phyloP scores from a whole-genome alignment of 2,113 vertebrate genomes.

The Chrysemys picta region DNA sequence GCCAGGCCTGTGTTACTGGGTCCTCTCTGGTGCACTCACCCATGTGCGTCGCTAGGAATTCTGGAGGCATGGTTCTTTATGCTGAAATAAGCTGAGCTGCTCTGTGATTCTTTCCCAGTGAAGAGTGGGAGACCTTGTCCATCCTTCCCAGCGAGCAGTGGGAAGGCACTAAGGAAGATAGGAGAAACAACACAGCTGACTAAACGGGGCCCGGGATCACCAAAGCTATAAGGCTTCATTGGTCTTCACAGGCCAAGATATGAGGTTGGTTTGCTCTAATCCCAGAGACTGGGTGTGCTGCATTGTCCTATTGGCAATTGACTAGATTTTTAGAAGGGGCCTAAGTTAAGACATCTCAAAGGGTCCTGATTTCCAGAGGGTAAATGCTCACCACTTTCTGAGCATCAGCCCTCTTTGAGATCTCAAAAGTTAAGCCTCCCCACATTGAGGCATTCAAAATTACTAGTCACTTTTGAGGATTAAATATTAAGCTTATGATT shows the following conservation, averaged over 20 bases:
- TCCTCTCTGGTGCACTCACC: background rate
- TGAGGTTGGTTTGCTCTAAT: slow-evolving; percentile 28
- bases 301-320: background rate
- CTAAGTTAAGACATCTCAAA: background rate
- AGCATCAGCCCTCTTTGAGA: background rate
- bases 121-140: background rate
- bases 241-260: slow-evolving; percentile 31
- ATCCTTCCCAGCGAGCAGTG: too few relatives aligned
- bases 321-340: background rate
- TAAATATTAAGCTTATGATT: background rate
- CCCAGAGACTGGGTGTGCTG: background rate
- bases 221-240: background rate
- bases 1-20: background rate
- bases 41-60: background rate
- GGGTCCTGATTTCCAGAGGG: background rate
- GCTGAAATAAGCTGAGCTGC: background rate
- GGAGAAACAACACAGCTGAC: background rate
- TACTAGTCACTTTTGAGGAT: background rate
- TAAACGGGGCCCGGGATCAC: background rate
- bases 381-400: background rate
- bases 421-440: background rate
- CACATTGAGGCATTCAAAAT: background rate
- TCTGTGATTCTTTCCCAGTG: background rate
- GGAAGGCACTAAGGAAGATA: background rate
- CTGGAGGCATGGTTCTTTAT: background rate